Evolutionary conservation across 2,888 invertebrate genomes (phyloP), one percentile per base, ranked within the genome.

Genomic region (Epistrophe grossulariae): DNA sequence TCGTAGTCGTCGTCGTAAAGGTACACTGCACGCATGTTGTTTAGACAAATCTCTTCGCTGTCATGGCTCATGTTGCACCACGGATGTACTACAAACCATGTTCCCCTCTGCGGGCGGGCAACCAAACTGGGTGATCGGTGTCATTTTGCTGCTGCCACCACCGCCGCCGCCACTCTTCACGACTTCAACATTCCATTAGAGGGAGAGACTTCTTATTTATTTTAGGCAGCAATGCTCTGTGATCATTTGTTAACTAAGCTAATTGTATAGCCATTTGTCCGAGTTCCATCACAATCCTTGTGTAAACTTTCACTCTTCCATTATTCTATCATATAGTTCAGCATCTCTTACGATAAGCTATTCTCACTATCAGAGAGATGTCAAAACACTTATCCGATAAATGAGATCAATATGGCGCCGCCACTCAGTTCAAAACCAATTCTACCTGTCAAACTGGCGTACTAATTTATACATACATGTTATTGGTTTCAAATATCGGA

Each of bases 381-480:
- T 85, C 81, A 81, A 85, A 81, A 81, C 73, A 73, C 77, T 85
- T 70, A 81, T n/a, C 78, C 50, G 74, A 79, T 79, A 79, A 82
- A 76, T 66, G 52, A 79, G 83, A 87, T 81, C 82, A 79, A 45
- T 79, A 79, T 79, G 82, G 78, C 85, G 79, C 82, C 85, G 59
- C 70, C 19, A 15, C n/a, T n/a, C 24, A 17, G 35, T 55, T 50
- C 24, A 73, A 73, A 81, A 71, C 73, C 40, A 31, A 72, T 73
- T 60, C 66, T 78, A 76, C 77, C 82, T 85, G 55, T 62, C 76
- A 45, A 72, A n/a, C 19, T 45, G 31, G 24, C 43, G 28, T 55
- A n/a, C n/a, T 15, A 31, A 55, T 28, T 4, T 52, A 40, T 24
- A 55, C 43, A 40, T 19, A 24, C 24, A 24, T 19, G 17, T 48